A percentile compares a stretch with the other conserved stretches of the same genome.
Conservation (phyloP, 2,113 vertebrate genomes). For the Zosterops japonicus region DNA sequence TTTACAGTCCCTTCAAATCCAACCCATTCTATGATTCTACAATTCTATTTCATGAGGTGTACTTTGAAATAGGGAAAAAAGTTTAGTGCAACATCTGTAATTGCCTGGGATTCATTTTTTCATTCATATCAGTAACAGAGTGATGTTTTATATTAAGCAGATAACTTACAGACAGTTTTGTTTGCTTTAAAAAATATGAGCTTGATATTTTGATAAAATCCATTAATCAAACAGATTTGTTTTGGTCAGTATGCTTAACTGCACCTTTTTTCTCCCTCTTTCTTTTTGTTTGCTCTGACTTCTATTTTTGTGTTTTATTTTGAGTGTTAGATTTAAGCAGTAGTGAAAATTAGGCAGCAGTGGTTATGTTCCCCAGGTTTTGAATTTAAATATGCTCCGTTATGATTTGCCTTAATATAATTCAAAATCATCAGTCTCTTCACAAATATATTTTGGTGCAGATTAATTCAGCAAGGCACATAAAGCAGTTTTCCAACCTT, state of each 20-base stretch:
- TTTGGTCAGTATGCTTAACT: background rate
- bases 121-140: background rate
- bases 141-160: background rate
- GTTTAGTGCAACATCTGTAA: background rate
- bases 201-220: background rate
- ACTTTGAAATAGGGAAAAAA: background rate
- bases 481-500: background rate
- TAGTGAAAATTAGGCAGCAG: background rate
- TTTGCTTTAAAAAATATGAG: background rate
- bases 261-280: background rate
- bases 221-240: background rate
- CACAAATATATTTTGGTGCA: background rate
- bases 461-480: background rate
- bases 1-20: background rate
- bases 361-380: background rate
- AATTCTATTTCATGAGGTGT: background rate
- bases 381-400: background rate
- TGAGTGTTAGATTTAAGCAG: background rate
- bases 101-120: background rate
- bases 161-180: background rate
- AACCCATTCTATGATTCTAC: background rate
- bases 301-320: background rate
- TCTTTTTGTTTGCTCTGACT: background rate
- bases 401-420: background rate
- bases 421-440: background rate